Conservation (phyloP, 2,888 invertebrate genomes). For the Seira ritae region DNA sequence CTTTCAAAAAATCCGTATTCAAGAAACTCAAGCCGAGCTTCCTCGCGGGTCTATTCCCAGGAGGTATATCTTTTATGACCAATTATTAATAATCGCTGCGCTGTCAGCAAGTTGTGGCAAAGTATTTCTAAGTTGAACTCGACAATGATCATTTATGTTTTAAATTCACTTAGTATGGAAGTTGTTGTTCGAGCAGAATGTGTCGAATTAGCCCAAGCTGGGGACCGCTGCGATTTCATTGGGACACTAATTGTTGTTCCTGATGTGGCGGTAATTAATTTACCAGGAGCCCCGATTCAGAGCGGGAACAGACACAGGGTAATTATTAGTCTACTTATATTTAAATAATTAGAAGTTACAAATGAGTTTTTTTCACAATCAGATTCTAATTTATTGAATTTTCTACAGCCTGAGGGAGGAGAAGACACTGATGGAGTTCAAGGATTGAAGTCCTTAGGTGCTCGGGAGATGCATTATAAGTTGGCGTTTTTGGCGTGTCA, state of each 20-base stretch:
- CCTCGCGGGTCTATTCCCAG: constrained; percentile 98
- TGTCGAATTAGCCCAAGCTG: constrained; percentile 96
- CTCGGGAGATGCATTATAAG: constrained; percentile 89
- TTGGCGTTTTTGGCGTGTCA: constrained; percentile 97
- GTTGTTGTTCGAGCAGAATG: constrained; percentile 95
- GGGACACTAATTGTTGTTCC: constrained; percentile 98
- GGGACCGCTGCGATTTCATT: constrained; percentile 91
- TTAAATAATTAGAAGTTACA: background rate
- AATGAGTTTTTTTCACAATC: constrained; percentile 1
- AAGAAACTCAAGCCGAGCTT: constrained; percentile 97
- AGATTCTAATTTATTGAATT: constrained; percentile 24
- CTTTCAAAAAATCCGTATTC: constrained; percentile 98
- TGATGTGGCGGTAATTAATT: constrained; percentile 89
- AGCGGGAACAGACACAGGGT: constrained; percentile 82
- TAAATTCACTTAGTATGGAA: constrained; percentile 82
- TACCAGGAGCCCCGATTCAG: constrained; percentile 93
- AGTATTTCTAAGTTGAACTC: no score
- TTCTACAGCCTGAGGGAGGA: constrained; percentile 77
- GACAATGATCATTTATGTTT: no score
- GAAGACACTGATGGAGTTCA: constrained; percentile 89
- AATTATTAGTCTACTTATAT: background rate
- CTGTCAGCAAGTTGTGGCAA: no score
- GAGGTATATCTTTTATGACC: constrained; percentile 78
- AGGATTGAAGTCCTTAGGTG: constrained; percentile 90
- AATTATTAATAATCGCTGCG: no score